phyloP scores from a whole-genome alignment of 1,140 invertebrate genomes.

The Lepidurus couesii region DNA sequence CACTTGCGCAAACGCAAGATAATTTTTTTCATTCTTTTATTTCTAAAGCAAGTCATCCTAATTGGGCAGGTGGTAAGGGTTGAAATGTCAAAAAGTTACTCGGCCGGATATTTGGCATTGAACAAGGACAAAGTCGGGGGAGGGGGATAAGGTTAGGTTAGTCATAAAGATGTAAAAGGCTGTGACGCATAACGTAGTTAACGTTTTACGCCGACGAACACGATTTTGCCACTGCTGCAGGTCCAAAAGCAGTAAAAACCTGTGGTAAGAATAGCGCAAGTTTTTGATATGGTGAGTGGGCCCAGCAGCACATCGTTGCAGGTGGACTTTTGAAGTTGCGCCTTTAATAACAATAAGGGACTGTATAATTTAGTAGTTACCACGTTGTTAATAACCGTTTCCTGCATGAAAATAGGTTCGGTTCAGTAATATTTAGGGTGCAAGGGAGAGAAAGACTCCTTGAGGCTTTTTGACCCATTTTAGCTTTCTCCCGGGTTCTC shows the following conservation, averaged over 20 bases:
- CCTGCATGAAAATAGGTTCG: background rate
- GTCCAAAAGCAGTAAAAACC: too few relatives aligned
- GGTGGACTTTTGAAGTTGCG: background rate
- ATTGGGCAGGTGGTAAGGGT: background rate
- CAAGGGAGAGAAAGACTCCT: background rate
- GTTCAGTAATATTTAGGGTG: background rate
- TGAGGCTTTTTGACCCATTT: conserved; percentile 5
- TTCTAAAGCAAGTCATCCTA: background rate
- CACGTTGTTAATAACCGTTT: background rate
- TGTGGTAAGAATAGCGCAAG: background rate
- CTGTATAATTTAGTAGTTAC: conserved; percentile 8
- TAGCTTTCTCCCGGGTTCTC: background rate
- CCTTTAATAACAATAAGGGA: background rate
- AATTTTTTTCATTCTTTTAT: background rate
- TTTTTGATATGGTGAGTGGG: background rate
- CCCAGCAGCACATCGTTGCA: background rate
- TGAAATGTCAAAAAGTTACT: background rate
- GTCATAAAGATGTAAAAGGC: background rate
- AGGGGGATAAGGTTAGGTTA: background rate
- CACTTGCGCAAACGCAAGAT: background rate
- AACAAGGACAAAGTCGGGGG: background rate
- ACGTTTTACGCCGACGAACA: background rate
- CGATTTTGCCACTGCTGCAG: background rate
- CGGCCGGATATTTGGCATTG: background rate
- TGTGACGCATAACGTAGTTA: conserved; percentile 8